Evolutionary conservation across 2,113 vertebrate species (phyloP).

Genomic region (Thamnophis sirtalis): DNA sequence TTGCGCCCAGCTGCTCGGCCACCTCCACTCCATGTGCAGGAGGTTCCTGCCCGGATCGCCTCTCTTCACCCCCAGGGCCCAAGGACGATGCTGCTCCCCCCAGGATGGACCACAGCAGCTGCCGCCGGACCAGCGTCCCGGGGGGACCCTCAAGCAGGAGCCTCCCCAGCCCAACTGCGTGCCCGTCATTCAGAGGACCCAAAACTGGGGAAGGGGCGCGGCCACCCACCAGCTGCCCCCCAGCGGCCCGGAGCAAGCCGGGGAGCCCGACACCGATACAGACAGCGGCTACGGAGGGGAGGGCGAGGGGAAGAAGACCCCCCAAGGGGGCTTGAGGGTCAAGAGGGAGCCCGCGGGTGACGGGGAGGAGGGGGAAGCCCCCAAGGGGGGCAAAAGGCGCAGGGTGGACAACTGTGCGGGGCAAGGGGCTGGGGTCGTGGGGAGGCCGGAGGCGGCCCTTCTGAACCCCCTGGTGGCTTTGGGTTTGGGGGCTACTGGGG

Average conservation of each 20-base stretch:
- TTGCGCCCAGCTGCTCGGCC: slow-evolving; percentile 85
- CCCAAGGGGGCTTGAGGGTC: slow-evolving; percentile 54
- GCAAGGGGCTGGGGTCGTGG: slow-evolving; percentile 42
- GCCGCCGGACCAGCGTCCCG: slow-evolving; percentile 18
- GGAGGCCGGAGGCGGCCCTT: slow-evolving; percentile 74
- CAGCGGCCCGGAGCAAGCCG: slow-evolving; percentile 72
- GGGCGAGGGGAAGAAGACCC: slow-evolving; percentile 66
- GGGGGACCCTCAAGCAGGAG: slow-evolving; percentile 68
- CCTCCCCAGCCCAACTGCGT: slow-evolving; percentile 82
- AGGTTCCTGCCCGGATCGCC: slow-evolving; percentile 76
- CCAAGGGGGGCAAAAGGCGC: slow-evolving; percentile 73
- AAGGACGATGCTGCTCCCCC: slow-evolving; percentile 36
- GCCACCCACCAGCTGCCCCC: background rate
- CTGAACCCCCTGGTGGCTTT: slow-evolving; percentile 86
- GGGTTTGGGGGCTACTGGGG: slow-evolving; percentile 74
- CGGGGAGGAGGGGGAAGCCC: slow-evolving; percentile 35
- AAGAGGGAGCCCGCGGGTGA: slow-evolving; percentile 86
- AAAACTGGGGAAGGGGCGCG: slow-evolving; percentile 11
- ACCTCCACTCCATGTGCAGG: slow-evolving; percentile 85
- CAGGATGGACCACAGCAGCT: slow-evolving; percentile 13
- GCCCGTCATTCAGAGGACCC: slow-evolving; percentile 94
- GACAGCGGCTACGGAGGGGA: slow-evolving; percentile 96
- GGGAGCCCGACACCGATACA: slow-evolving; percentile 92
- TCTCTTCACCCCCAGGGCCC: slow-evolving; percentile 69
- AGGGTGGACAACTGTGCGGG: slow-evolving; percentile 67